These are phyloP conservation scores for Beaufortia kweichowensis DNA, from an alignment of 2,113 vertebrate genomes.

Conservation along the genomic window DNA sequence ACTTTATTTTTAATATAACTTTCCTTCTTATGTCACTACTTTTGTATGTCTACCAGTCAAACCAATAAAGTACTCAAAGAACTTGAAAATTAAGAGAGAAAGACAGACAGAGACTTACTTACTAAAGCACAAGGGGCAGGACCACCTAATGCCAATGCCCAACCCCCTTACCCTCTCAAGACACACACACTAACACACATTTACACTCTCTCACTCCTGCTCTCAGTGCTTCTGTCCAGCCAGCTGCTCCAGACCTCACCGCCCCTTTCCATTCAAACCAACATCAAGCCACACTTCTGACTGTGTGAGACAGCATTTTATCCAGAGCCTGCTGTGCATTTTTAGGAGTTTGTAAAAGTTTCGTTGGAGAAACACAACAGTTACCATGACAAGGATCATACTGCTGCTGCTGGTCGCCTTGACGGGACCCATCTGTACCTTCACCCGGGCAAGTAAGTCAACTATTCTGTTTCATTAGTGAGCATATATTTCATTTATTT, in stretches of 20 bases:
- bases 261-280: conserved; percentile 26
- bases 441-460: conserved; percentile 54
- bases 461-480: not conserved
- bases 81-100: not conserved
- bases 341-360: conserved; percentile 14
- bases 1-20: too few species aligned
- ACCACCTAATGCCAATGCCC: conserved; percentile 50
- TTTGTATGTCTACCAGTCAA: too few species aligned
- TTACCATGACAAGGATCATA: conserved; percentile 42
- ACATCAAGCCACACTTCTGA: conserved; percentile 3
- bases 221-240: conserved; percentile 36
- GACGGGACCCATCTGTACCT: conserved; percentile 46
- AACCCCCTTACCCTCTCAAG: conserved; percentile 48
- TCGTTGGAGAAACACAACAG: conserved; percentile 37
- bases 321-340: not conserved
- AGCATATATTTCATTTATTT: not conserved
- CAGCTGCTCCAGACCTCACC: conserved; percentile 31
- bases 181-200: conserved; percentile 31
- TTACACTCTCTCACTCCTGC: conserved; percentile 38
- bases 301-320: conserved; percentile 12
- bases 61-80: too few species aligned
- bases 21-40: too few species aligned
- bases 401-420: conserved; percentile 54
- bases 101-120: not conserved
- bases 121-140: conserved; percentile 51